These are phyloP conservation scores for Psephotus haematonotus DNA, from an alignment of 2,113 vertebrate genomes.

Conservation along the genomic window DNA sequence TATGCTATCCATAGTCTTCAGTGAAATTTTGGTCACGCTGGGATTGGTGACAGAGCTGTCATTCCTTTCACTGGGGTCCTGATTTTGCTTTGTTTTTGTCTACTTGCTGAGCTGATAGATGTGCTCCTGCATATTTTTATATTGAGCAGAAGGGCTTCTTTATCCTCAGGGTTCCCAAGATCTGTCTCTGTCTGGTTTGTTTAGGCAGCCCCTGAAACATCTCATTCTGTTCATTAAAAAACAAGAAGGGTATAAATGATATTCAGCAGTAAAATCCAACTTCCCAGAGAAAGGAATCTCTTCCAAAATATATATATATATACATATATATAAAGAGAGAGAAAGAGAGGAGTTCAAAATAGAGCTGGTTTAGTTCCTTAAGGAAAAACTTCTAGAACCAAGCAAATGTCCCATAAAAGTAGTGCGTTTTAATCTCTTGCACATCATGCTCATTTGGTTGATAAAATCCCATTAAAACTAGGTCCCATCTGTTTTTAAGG, in stretches of 20 bases:
- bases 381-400: neutral
- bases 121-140: neutral
- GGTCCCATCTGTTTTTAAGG: neutral
- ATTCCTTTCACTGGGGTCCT: neutral
- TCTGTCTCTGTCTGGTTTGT: neutral
- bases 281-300: neutral
- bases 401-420: neutral
- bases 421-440: neutral
- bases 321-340: neutral
- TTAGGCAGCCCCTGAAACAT: neutral
- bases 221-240: neutral
- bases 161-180: neutral
- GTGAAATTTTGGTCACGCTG: neutral
- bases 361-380: neutral
- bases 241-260: neutral
- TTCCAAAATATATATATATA: neutral
- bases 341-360: neutral
- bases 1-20: neutral
- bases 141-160: neutral
- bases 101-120: neutral
- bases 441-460: neutral
- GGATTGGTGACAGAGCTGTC: neutral
- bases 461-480: neutral
- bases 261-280: neutral
- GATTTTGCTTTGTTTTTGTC: neutral